These are phyloP conservation scores for Onychostruthus taczanowskii DNA, from an alignment of 2,113 vertebrate genomes.

Conservation along the genomic window DNA sequence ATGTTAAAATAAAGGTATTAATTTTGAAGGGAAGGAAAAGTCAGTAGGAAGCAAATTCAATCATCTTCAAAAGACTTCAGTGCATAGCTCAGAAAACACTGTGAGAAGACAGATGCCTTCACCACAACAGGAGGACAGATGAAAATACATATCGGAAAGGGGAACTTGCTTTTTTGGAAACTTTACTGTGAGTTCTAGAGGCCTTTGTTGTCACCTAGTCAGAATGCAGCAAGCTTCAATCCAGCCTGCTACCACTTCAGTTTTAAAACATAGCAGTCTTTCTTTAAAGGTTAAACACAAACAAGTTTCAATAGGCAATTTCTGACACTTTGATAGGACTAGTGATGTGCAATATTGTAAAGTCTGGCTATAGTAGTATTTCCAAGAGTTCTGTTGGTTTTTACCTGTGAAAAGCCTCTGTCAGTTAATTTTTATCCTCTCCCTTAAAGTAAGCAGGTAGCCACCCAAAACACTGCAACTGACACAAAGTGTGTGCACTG, in stretches of 20 bases:
- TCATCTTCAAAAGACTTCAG: neutral
- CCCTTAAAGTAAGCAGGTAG: neutral
- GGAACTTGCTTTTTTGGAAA: neutral
- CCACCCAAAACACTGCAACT: neutral
- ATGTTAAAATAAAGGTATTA: neutral
- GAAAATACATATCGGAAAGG: neutral
- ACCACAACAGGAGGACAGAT: neutral
- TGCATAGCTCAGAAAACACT: neutral
- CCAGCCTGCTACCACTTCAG: neutral
- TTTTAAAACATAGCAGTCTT: neutral
- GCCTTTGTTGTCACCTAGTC: neutral
- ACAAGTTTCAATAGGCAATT: neutral
- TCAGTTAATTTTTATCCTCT: neutral
- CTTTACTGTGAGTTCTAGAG: neutral
- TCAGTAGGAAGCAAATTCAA: neutral
- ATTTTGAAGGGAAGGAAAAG: neutral
- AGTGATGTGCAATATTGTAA: neutral
- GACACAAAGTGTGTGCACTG: neutral
- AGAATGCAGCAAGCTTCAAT: neutral
- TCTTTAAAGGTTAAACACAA: neutral
- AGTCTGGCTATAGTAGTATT: neutral
- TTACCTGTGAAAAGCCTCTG: neutral
- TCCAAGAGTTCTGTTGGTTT: neutral
- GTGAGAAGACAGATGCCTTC: neutral
- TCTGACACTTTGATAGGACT: neutral